Conservation (phyloP, 2,888 invertebrate genomes). For the Nemoura dubitans region DNA sequence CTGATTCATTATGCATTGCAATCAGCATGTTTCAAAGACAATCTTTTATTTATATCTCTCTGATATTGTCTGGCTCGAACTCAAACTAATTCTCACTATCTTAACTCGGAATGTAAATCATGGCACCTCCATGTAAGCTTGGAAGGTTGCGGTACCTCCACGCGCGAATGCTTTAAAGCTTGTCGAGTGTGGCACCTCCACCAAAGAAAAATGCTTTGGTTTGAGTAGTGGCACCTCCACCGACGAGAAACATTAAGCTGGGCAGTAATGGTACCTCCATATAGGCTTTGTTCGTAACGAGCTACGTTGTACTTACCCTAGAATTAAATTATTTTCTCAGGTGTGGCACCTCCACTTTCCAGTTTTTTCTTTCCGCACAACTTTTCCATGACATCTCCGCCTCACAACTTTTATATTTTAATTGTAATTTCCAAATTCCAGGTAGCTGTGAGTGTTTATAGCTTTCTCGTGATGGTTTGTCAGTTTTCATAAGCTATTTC, state of each 20-base stretch:
- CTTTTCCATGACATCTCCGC: too few relatives aligned
- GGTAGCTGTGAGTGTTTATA: background rate
- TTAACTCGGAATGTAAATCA: background rate
- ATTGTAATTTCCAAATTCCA: background rate
- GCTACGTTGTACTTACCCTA: too few relatives aligned
- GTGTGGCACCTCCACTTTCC: too few relatives aligned
- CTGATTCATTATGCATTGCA: background rate
- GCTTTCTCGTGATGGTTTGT: background rate
- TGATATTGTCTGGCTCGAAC: background rate
- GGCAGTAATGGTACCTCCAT: too few relatives aligned
- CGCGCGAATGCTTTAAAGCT: background rate
- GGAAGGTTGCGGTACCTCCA: background rate
- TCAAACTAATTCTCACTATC: too few relatives aligned
- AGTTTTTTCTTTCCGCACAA: too few relatives aligned
- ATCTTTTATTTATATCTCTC: background rate
- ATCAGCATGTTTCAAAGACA: constrained; percentile 4
- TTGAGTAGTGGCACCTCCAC: background rate
- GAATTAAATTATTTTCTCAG: too few relatives aligned
- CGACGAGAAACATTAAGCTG: background rate
- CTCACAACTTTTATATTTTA: too few relatives aligned
- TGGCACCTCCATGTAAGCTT: background rate
- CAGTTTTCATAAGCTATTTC: background rate
- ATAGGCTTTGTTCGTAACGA: too few relatives aligned
- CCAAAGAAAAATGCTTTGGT: too few relatives aligned
- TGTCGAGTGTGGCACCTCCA: too few relatives aligned